Evolutionary conservation across 2,797 vertebrate genomes (phyloP).

Genomic region (Urosaurus nigricauda): DNA sequence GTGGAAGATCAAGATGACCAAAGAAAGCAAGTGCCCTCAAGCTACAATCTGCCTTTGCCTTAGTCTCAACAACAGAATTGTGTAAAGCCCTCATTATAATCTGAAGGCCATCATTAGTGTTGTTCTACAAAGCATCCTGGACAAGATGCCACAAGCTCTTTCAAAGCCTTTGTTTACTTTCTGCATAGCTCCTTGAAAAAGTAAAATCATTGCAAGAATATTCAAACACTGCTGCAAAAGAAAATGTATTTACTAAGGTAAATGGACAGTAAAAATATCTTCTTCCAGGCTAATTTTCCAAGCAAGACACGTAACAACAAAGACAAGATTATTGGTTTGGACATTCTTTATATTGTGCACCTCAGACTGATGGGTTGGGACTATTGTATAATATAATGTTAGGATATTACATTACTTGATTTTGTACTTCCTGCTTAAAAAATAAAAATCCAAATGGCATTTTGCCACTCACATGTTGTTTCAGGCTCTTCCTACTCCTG

Average conservation of each 20-base stretch:
- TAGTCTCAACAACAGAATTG: conserved; percentile 38
- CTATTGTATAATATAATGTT: no score
- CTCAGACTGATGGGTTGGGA: neutral
- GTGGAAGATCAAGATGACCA: neutral
- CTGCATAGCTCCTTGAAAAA: neutral
- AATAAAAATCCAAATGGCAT: no score
- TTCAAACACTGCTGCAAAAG: conserved; percentile 24
- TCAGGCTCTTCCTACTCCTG: no score
- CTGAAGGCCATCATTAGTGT: conserved; percentile 44
- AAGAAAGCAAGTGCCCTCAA: conserved; percentile 43
- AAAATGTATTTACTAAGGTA: neutral
- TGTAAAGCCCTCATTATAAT: conserved; percentile 48
- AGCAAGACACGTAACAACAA: neutral
- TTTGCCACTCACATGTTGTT: no score
- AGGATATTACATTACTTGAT: no score
- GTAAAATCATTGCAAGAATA: neutral
- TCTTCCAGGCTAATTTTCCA: neutral
- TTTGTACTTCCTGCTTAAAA: no score
- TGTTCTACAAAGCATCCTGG: conserved; percentile 50
- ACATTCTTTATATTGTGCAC: neutral
- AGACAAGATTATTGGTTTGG: neutral
- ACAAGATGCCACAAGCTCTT: conserved; percentile 40
- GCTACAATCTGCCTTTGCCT: conserved; percentile 53
- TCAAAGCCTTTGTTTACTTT: neutral
- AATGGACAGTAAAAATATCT: neutral